These are phyloP conservation scores for Acrocephalus kingi DNA, from an alignment of 2,113 vertebrate species.

Conservation along the genomic window DNA sequence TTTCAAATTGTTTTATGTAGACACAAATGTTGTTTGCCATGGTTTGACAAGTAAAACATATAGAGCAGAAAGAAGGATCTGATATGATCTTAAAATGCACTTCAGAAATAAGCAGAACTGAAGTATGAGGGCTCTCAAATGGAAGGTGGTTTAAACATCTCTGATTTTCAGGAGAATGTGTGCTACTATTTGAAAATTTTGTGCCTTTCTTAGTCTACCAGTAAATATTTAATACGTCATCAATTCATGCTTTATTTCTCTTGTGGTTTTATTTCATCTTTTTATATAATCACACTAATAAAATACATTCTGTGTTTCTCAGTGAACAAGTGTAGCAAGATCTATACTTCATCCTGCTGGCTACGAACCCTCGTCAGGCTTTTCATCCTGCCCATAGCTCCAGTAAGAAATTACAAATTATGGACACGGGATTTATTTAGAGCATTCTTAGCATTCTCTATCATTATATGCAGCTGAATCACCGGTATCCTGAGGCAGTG, in stretches of 20 bases:
- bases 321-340: neutral
- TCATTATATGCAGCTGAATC: constrained; percentile 66
- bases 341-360: neutral
- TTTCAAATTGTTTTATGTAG: neutral
- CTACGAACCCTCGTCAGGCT: constrained; percentile 6
- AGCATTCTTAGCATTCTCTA: constrained; percentile 50
- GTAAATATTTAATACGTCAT: neutral
- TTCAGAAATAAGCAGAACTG: neutral
- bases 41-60: neutral
- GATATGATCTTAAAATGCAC: neutral
- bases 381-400: constrained; percentile 11
- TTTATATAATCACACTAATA: neutral
- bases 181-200: neutral
- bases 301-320: neutral
- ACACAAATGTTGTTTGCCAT: neutral
- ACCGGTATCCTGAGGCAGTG: constrained; percentile 52
- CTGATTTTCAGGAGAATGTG: neutral
- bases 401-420: constrained; percentile 48
- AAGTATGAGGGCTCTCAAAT: neutral
- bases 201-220: neutral
- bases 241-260: neutral
- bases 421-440: constrained; percentile 53
- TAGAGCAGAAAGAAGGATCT: neutral
- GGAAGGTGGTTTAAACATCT: neutral
- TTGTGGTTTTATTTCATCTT: neutral